Evolutionary conservation across 2,797 vertebrate species (phyloP), one percentile per base, ranked within the genome.

Genomic region (Staurois parvus): DNA sequence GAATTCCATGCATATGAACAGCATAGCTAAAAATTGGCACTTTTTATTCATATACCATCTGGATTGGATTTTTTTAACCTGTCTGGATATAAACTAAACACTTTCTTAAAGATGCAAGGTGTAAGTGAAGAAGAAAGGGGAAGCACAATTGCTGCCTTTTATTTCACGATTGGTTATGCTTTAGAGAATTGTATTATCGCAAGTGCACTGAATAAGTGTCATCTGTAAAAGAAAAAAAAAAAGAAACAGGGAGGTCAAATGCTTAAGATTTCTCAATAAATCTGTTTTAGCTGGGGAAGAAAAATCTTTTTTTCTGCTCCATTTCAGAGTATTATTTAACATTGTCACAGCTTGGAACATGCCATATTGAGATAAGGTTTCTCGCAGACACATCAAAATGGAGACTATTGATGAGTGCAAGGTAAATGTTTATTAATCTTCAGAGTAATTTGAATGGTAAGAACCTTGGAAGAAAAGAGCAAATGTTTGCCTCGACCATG

Each of bases 321-420:
- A 89, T 92, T 94, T 92, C 90, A 91, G 92, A 45, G 87, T 89
- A 93, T 92, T 93, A 91, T 91, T 92, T 92, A 91, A 92, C 91
- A 91, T 88, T 94, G 93, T 92, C 93, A 94, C 92, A 93, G 92
- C 91, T 88, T 91, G 91, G 93, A 93, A 93, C 92, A 94, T 95
- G 92, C 91, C 93, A 90, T 86, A 62, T 87, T 81, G 90, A 91
- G 95, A 95, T 95, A 95, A 95, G 92, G 91, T 90, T 88, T 91
- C 88, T 78, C 89, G 90, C 87, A 88, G 89, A 91, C 88, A 88
- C 89, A 93, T 93, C 89, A 91, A 92, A 93, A 93, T 91, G 90
- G 87, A 93, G 91, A 92, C 89, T 90, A 91, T 86, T 86, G 84
- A 84, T 87, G 85, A n/a, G 88, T 87, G 87, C 87, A 89, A 93